Evolutionary conservation across 2,113 vertebrate species (phyloP), one percentile per base, ranked within the genome.

Genomic region (Lepidothrix coronata): DNA sequence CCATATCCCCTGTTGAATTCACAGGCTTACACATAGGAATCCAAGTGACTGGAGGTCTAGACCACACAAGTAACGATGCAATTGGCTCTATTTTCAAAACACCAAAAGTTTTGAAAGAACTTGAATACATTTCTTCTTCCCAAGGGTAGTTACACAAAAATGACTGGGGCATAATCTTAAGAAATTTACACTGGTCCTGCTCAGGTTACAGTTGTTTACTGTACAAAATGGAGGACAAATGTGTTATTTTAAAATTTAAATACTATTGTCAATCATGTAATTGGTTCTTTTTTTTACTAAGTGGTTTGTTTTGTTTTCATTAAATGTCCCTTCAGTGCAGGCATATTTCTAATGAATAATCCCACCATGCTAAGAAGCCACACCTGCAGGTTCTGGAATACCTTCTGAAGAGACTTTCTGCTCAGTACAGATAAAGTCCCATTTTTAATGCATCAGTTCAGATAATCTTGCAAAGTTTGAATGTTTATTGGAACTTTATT

Each of bases 231-330:
- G n/a, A 49, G 25, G 12, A 70, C 13, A 73, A 91, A 48, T 58
- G 9, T 24, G 49, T 66, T 61, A 24, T 58, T 70, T 62, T 16
- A 33, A 39, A 77, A 81, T 30, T 9, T 49, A 65, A 94, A 28
- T 41, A 12, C 33, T 65, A 5, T 5, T 82, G 23, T 17, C 0
- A 2, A 3, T 49, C 6, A 6, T 35, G 8, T 78, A 6, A 31
- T 41, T 51, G 4, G 8, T 46, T 79, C 12, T 2, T 55, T 55
- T 57, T 88, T 83, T 75, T 21, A 52, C 2, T 43, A 55, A 73
- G 22, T 31, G 14, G 4, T 55, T 51, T 0, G 6, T 4, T 92
- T 87, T 87, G 35, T 7, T 77, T 92, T 91, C 71, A 44, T 65
- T 78, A 25, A 7, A 3, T 51, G 12, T 13, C 39, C 18, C 9